These are phyloP conservation scores for Pangasius larnaudii DNA, from an alignment of 2,797 vertebrate genomes.

Conservation along the genomic window DNA sequence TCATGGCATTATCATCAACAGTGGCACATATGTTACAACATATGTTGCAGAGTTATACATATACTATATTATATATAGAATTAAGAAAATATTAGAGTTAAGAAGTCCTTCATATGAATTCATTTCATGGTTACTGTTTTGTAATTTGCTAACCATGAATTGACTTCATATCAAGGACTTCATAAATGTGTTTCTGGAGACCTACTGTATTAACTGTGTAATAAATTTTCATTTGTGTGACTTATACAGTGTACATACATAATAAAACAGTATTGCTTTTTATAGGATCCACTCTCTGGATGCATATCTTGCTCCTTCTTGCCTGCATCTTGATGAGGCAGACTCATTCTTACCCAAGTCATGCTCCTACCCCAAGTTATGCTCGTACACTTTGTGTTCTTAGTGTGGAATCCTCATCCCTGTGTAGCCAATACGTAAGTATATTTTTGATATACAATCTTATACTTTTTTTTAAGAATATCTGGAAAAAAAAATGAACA, in stretches of 20 bases:
- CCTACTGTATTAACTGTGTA: not conserved
- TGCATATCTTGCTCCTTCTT: constrained; percentile 20
- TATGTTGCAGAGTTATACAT: no score
- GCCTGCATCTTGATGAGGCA: not conserved
- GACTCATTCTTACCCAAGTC: not conserved
- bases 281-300: constrained; percentile 3
- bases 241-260: not conserved
- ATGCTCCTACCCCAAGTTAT: not conserved
- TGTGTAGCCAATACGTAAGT: not conserved
- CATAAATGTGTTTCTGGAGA: no score
- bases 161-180: no score
- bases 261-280: not conserved
- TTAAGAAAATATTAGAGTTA: not conserved
- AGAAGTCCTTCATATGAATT: not conserved
- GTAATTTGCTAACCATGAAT: no score
- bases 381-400: not conserved
- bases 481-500: not conserved
- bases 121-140: no score
- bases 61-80: no score
- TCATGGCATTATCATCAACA: not conserved
- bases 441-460: not conserved
- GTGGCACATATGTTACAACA: not conserved
- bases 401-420: fast-evolving
- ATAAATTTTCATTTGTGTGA: not conserved
- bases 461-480: not conserved